Evolutionary conservation across 2,113 vertebrate genomes (phyloP).

Genomic region (Danionella cerebrum): DNA sequence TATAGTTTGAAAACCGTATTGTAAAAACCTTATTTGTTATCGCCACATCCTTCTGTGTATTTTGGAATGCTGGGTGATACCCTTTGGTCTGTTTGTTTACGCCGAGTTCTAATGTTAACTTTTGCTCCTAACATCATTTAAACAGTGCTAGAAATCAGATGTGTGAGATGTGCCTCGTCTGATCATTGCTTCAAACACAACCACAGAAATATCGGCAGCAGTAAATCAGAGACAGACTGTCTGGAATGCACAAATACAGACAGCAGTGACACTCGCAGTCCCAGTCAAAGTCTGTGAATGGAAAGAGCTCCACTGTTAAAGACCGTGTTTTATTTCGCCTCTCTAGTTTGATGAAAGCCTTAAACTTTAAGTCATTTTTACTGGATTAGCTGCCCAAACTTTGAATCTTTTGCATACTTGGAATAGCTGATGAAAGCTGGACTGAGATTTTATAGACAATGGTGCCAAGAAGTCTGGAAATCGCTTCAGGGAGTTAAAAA

Average conservation of each 20-base stretch:
- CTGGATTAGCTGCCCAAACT: slow-evolving; percentile 2
- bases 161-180: too few relatives aligned
- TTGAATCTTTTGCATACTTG: slow-evolving; percentile 24
- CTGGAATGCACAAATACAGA: neutral
- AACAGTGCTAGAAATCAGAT: too few relatives aligned
- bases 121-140: too few relatives aligned
- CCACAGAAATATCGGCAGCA: neutral
- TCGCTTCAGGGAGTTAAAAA: neutral
- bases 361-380: slow-evolving; percentile 5
- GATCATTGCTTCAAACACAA: neutral
- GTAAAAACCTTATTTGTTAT: too few relatives aligned
- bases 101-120: too few relatives aligned
- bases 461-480: slow-evolving; percentile 19
- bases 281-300: neutral
- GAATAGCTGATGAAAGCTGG: slow-evolving; percentile 24
- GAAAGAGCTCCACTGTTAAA: neutral
- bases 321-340: neutral
- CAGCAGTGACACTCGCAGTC: neutral
- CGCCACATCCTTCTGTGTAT: too few relatives aligned
- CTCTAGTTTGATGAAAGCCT: slow-evolving; percentile 6
- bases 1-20: too few relatives aligned
- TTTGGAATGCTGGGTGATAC: too few relatives aligned
- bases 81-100: too few relatives aligned
- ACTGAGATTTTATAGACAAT: slow-evolving; percentile 3
- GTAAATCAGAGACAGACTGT: neutral